Evolutionary conservation across 2,113 vertebrate genomes (phyloP).

Genomic region (Oriolus oriolus): DNA sequence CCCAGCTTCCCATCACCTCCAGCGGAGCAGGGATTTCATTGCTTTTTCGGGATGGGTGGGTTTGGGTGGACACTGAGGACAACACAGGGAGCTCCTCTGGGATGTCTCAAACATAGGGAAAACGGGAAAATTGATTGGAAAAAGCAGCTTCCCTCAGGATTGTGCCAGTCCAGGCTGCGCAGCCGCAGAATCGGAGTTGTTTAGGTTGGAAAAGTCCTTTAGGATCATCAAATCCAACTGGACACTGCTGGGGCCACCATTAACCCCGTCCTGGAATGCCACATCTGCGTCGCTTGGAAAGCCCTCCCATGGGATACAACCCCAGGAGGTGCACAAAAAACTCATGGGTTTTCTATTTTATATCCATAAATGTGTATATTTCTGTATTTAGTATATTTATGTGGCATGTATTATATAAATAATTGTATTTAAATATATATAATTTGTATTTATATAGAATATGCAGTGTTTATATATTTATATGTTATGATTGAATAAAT

Average conservation of each 20-base stretch:
- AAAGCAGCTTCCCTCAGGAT: background rate
- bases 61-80: background rate
- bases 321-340: background rate
- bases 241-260: background rate
- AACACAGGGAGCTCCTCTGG: background rate
- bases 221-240: background rate
- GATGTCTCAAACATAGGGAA: background rate
- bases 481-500: no score
- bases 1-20: fast-evolving
- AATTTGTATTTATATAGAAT: background rate
- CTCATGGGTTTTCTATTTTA: background rate
- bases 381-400: background rate
- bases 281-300: background rate
- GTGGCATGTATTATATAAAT: no score
- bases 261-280: background rate
- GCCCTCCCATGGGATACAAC: background rate
- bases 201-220: background rate
- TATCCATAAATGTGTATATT: background rate
- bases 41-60: fast-evolving
- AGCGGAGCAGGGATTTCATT: background rate
- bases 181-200: background rate
- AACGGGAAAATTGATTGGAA: fast-evolving
- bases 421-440: background rate
- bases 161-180: background rate
- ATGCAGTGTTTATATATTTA: background rate